Evolutionary conservation across 2,113 vertebrate species (phyloP), one percentile per base, ranked within the genome.

Genomic region (Psophia crepitans): DNA sequence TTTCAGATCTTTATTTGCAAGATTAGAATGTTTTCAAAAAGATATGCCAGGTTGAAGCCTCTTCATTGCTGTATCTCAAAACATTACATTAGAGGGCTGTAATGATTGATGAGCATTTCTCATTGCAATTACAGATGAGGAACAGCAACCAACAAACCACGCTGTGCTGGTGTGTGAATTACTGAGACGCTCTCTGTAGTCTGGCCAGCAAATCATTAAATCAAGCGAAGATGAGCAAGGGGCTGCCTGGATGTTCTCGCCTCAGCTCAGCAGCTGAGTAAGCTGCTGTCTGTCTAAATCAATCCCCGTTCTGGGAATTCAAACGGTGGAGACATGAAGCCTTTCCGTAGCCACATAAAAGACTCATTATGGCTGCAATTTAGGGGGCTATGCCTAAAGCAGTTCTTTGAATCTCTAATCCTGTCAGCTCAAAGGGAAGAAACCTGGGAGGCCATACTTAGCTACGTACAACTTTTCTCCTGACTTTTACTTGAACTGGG

Each of bases 141-240:
- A 95, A 19, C 48, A 79, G 74, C 93, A 76, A 57, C 66, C 75
- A 57, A 73, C 94, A 94, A 80, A 89, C 93, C 94, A 82, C 2
- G 57, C 84, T 81, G 33, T 12, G 1, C 53, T 26, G 87, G 54
- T 37, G 44, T 27, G 32, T 64, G 89, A 87, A 71, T 49, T 89
- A 37, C 89, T n/a, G 84, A 93, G 94, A 23, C 0, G 12, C 75
- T 79, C 61, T 96, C 89, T 96, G 91, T 79, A 95, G 89, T 85
- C 81, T 57, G 87, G 87, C 93, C 94, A 95, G 96, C 87, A 87
- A 83, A 93, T 91, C 93, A 91, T 69, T 89, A 84, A 94, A 91
- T 79, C 69, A 90, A 73, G 70, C 14, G 13, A 84, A 85, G 96
- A 91, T 82, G 91, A 96, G 89, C 94, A 53, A 69, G 89, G 94